These are phyloP conservation scores for Pavo muticus DNA, from an alignment of 2,113 vertebrate species.

Conservation along the genomic window DNA sequence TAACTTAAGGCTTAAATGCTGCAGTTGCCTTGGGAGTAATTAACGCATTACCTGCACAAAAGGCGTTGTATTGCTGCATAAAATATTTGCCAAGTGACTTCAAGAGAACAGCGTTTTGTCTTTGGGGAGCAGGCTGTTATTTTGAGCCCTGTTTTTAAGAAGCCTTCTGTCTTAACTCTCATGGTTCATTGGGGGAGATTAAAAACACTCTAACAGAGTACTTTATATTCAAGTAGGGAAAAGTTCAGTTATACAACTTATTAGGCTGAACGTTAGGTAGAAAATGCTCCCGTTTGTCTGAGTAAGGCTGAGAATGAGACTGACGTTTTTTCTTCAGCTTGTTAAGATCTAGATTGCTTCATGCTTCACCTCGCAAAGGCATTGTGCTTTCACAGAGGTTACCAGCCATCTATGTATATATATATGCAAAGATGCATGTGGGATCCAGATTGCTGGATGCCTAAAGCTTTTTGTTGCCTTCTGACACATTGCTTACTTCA, in stretches of 20 bases:
- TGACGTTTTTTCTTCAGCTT: neutral
- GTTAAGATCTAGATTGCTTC: neutral
- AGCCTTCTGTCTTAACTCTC: neutral
- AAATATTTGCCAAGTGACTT: neutral
- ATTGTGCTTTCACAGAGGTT: neutral
- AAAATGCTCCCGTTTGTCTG: neutral
- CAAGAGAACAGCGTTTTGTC: neutral
- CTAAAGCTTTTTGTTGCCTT: neutral
- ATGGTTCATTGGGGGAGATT: rapidly evolving
- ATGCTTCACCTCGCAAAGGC: neutral
- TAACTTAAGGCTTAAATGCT: neutral
- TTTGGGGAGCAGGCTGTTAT: neutral
- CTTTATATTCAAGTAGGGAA: neutral
- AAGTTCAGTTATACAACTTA: neutral
- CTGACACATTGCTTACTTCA: neutral
- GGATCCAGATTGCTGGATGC: neutral
- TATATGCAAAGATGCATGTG: neutral
- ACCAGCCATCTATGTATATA: rapidly evolving
- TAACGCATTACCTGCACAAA: neutral
- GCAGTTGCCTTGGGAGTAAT: neutral
- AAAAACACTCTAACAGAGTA: neutral
- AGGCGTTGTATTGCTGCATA: neutral
- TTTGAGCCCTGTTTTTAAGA: neutral
- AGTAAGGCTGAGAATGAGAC: neutral
- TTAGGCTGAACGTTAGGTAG: neutral